phyloP scores from a whole-genome alignment of 2,888 invertebrate genomes.

The Arrhopalites spinosus region DNA sequence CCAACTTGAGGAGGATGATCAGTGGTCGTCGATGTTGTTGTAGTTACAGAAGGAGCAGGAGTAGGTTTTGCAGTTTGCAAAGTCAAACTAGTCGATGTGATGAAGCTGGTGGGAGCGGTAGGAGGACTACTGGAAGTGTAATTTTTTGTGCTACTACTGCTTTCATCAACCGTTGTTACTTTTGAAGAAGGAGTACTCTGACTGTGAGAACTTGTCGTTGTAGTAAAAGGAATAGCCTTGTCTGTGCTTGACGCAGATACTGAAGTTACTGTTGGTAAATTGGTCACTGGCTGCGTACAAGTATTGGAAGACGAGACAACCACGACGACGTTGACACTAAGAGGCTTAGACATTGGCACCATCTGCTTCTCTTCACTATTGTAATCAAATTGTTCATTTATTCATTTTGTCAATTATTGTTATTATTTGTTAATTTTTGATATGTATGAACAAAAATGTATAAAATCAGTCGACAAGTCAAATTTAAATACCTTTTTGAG shows the following conservation, averaged over 20 bases:
- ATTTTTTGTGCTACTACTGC: background rate
- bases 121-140: slow-evolving; percentile 33
- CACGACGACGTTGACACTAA: slow-evolving; percentile 16
- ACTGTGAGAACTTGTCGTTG: slow-evolving; percentile 24
- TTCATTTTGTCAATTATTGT: no score
- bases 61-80: background rate
- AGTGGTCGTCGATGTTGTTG: slow-evolving; percentile 5
- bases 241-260: slow-evolving; percentile 2
- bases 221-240: slow-evolving; percentile 22
- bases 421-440: no score
- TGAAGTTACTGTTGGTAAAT: background rate
- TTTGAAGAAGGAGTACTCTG: background rate
- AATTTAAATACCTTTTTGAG: no score
- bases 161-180: slow-evolving; percentile 14
- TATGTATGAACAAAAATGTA: no score
- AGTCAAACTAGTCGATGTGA: slow-evolving; percentile 6
- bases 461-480: no score
- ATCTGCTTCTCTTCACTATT: slow-evolving; percentile 22
- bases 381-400: no score
- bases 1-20: background rate
- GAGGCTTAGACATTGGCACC: slow-evolving; percentile 2
- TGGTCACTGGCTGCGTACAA: slow-evolving; percentile 20
- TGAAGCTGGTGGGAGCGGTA: slow-evolving; percentile 12
- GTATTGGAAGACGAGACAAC: slow-evolving; percentile 30
- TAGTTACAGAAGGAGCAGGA: background rate